phyloP scores from a whole-genome alignment of 2,888 invertebrate genomes.

The Mallateleia sp. region DNA sequence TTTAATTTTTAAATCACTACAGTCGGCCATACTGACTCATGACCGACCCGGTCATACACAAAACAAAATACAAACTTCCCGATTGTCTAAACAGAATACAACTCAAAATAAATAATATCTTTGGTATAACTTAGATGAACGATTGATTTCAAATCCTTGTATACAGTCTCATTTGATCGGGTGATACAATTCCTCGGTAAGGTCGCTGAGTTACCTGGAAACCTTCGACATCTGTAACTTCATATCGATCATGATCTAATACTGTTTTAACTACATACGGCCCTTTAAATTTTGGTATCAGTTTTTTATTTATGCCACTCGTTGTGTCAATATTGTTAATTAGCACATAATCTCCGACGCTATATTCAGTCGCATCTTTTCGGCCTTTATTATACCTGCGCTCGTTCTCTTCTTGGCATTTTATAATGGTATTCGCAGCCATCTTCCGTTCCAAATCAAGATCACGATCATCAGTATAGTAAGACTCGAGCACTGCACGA shows the following conservation, averaged over 20 bases:
- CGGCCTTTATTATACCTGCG: conserved; percentile 79
- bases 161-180: conserved; percentile 2
- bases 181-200: conserved; percentile 12
- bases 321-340: conserved; percentile 62
- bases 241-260: conserved; percentile 51
- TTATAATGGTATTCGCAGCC: no score
- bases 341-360: conserved; percentile 69
- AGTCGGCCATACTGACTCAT: no score
- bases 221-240: conserved; percentile 39
- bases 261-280: conserved; percentile 63
- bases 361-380: conserved; percentile 63
- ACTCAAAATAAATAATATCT: no score
- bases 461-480: conserved; percentile 36
- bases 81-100: no score
- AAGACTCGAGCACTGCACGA: conserved; percentile 22
- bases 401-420: no score
- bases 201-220: conserved; percentile 45
- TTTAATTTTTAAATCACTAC: no score
- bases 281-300: conserved; percentile 64
- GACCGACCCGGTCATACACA: no score
- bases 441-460: no score
- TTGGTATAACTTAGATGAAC: no score
- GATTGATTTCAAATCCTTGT: background rate
- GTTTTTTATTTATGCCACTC: conserved; percentile 64
- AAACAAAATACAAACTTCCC: no score